phyloP scores from a whole-genome alignment of 2,797 vertebrate genomes.

The Enteromius mattozi region DNA sequence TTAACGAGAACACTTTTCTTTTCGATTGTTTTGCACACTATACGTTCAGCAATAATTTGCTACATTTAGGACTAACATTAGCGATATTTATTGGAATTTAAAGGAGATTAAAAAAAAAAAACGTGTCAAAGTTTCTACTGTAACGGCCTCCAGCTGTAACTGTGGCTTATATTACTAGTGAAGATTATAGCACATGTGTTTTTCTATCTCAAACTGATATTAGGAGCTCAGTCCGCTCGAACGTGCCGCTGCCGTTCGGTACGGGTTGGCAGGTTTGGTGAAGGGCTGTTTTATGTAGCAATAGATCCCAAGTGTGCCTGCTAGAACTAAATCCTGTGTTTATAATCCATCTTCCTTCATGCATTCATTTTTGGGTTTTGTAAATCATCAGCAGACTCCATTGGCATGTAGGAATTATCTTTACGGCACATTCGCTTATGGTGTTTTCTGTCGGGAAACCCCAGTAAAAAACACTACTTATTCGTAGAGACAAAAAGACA shows the following conservation, averaged over 20 bases:
- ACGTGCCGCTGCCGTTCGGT: conserved; percentile 68
- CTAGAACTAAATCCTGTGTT: conserved; percentile 65
- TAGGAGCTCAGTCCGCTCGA: conserved; percentile 68
- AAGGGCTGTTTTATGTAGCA: conserved; percentile 87
- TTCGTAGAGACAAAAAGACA: background rate
- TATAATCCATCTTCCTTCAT: conserved; percentile 39
- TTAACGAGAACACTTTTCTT: conserved; percentile 56
- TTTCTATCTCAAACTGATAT: conserved; percentile 56
- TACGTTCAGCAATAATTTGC: conserved; percentile 67
- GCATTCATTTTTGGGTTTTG: background rate
- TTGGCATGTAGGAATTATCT: background rate
- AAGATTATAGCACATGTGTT: conserved; percentile 55
- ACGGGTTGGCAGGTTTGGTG: conserved; percentile 73
- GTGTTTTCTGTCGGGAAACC: background rate
- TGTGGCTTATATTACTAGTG: conserved; percentile 66
- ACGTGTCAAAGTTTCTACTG: conserved; percentile 70
- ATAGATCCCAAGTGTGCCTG: conserved; percentile 86
- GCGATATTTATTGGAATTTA: conserved; percentile 59
- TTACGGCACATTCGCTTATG: background rate
- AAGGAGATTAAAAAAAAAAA: conserved; percentile 15
- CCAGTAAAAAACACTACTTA: background rate
- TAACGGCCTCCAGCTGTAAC: conserved; percentile 63
- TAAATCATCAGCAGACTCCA: conserved; percentile 41
- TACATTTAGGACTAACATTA: conserved; percentile 58
- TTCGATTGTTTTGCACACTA: conserved; percentile 67